These are phyloP conservation scores for Coregonus sp. DNA, from an alignment of 2,797 vertebrate species.

Conservation along the genomic window DNA sequence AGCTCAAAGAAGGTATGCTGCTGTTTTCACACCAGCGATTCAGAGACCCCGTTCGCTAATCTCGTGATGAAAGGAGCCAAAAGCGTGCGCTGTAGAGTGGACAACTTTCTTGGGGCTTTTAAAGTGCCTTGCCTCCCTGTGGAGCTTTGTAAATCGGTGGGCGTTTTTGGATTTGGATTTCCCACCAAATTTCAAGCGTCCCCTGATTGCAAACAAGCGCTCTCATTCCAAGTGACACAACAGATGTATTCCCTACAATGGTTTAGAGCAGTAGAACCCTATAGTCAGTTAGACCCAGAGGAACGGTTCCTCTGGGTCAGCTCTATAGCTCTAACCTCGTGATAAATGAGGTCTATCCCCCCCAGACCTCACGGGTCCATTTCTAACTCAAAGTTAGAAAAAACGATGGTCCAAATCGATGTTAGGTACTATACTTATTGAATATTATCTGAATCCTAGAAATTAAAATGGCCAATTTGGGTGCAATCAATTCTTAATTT, in stretches of 20 bases:
- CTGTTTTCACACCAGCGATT: slow-evolving; percentile 15
- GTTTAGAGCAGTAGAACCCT: slow-evolving; percentile 14
- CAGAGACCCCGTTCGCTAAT: not conserved
- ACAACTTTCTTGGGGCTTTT: slow-evolving; percentile 10
- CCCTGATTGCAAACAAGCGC: slow-evolving; percentile 10
- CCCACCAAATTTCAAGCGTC: slow-evolving; percentile 20
- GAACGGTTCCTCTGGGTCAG: slow-evolving; percentile 3
- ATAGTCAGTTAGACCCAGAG: not conserved
- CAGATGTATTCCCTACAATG: slow-evolving; percentile 31
- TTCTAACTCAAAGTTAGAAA: too few relatives aligned
- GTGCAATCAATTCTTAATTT: too few relatives aligned
- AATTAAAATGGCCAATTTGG: too few relatives aligned
- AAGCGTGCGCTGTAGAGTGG: not conserved
- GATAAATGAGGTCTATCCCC: not conserved
- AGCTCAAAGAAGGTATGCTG: not conserved
- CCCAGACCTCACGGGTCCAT: not conserved
- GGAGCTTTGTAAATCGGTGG: slow-evolving; percentile 31
- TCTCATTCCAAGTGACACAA: slow-evolving; percentile 20
- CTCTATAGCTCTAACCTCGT: slow-evolving; percentile 1
- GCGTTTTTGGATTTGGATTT: slow-evolving; percentile 2
- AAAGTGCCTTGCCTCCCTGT: slow-evolving; percentile 22
- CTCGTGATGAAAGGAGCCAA: slow-evolving; percentile 17
- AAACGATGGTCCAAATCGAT: too few relatives aligned
- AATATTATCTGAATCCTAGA: too few relatives aligned
- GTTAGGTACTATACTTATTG: not conserved